These are phyloP conservation scores for Struthio camelus DNA, from an alignment of 2,113 vertebrate genomes.

Conservation along the genomic window DNA sequence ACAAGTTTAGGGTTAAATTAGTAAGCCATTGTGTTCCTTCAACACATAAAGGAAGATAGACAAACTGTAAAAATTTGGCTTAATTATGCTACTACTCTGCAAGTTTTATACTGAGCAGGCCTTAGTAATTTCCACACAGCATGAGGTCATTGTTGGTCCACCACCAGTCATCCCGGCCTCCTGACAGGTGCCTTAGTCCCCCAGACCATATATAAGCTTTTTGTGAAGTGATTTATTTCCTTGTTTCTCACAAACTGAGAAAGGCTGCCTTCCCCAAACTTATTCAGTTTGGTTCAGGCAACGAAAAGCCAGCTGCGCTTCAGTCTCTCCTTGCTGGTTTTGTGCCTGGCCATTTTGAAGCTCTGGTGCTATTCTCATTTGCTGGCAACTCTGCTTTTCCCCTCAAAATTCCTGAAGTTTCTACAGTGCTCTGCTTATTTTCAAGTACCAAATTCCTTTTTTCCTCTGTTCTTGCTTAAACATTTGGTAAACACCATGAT, in stretches of 20 bases:
- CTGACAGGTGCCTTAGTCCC: not conserved
- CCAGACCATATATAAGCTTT: not conserved
- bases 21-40: not conserved
- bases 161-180: not conserved
- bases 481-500: not conserved
- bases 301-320: not conserved
- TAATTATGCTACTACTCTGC: not conserved
- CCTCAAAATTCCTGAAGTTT: not conserved
- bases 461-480: not conserved
- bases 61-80: not conserved
- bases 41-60: not conserved
- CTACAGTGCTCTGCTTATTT: not conserved
- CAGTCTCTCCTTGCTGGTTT: not conserved
- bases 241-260: not conserved
- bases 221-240: not conserved
- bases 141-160: not conserved
- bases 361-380: not conserved
- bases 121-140: not conserved
- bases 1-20: not conserved
- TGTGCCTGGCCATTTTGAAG: accelerated
- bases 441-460: not conserved
- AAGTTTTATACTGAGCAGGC: not conserved
- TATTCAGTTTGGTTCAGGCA: not conserved
- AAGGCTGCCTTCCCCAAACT: accelerated
- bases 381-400: not conserved